Base-by-base conservation (phyloP, 2,888 invertebrate species). In the Eurytoma adleriae region DNA sequence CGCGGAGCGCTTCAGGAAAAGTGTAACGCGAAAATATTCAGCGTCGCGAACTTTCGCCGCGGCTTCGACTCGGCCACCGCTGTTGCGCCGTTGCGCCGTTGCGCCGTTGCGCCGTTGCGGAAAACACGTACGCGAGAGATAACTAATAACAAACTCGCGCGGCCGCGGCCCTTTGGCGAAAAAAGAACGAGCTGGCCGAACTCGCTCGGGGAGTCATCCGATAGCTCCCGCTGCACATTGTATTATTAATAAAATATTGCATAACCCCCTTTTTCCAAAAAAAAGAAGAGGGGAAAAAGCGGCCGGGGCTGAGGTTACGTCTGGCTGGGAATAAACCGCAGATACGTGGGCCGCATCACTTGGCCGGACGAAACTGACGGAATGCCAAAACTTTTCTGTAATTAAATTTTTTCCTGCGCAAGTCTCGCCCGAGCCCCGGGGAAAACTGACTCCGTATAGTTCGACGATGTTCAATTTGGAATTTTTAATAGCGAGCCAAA, bases 341-440 rank as follows among this genome's bases (percentile, higher is more conserved):
- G 88, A 88, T 88, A 90, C 87, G 89, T 85, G 76, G 80, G 70
- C 61, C 84, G 84, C 83, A 84, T 68, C 71, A 73, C 68, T 77
- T 84, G 83, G 84, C 86, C 89, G 88, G 89, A 88, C 88, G 87
- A 87, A 89, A 89, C 90, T 89, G 90, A 90, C 88, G 90, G 90
- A 90, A 90, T 90, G 90, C 89, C 90, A 89, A 90, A 90, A 90
- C 90, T 90, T 90, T 90, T 90, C 89, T 90, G 88, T 90, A 90
- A 90, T 90, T 90, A 90, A 90, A 90, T 90, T 90, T 89, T 89
- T 87, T 86, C 87, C n/a, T 48, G 40, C 18, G 64, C 48, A 5
- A 14, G 54, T n/a, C 61, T 61, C 70, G 64, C 40, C 27, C 30
- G 61, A 24, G 61, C 30, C 14, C 59, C 59, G 71, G 24, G 70